Evolutionary conservation across 1,140 invertebrate species (phyloP).

Genomic region (Harlomillsia oculata): DNA sequence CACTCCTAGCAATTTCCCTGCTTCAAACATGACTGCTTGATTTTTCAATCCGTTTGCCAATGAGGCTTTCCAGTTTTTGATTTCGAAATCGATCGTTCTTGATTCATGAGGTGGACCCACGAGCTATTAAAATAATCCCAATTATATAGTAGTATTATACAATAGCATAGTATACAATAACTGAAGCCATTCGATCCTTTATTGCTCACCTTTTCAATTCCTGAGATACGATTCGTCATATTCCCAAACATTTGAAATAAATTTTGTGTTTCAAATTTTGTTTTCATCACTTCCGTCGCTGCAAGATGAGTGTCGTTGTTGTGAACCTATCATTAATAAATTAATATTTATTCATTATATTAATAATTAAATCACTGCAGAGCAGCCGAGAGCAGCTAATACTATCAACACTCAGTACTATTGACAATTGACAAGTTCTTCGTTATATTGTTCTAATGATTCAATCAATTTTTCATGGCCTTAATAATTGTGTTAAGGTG

Average conservation of each 20-base stretch:
- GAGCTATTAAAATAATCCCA: conserved; percentile 4
- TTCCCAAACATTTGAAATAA: conserved; percentile 12
- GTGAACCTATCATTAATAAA: neutral
- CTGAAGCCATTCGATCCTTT: conserved; percentile 5
- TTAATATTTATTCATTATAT: neutral
- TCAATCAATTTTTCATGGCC: no score
- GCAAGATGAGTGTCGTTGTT: conserved; percentile 16
- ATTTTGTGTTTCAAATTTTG: conserved; percentile 15
- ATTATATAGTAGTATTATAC: neutral
- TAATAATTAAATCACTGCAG: no score
- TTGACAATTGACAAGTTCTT: no score
- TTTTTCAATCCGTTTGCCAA: conserved; percentile 13
- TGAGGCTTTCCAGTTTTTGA: conserved; percentile 20
- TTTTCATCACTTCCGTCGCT: conserved; percentile 10
- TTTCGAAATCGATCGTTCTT: conserved; percentile 16
- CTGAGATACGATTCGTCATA: conserved; percentile 6
- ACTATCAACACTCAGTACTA: neutral
- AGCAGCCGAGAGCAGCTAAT: no score
- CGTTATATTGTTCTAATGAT: neutral
- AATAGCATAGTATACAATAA: neutral
- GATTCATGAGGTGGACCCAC: conserved; percentile 17
- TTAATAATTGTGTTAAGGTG: no score
- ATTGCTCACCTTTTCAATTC: conserved; percentile 19
- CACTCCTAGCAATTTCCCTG: conserved; percentile 10
- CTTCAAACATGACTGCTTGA: conserved; percentile 14